Base-by-base conservation (phyloP, 2,888 invertebrate species). In the Melipona beecheii region DNA sequence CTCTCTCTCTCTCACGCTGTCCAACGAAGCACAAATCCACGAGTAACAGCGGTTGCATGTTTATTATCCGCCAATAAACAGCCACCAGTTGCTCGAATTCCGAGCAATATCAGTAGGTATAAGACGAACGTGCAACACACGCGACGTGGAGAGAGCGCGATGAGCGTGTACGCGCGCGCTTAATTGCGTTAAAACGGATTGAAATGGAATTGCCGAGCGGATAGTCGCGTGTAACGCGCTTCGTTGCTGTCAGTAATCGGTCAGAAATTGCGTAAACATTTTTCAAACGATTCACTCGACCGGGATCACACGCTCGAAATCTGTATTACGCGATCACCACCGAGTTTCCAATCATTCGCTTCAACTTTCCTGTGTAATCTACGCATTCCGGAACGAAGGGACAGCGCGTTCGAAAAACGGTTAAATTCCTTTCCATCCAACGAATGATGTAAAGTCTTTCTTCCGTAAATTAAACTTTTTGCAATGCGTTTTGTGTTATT, bases 161-260 rank as follows among this genome's bases (percentile, higher is more conserved):
- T 85, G 87, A 74, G 74, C 83, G 43, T 21, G 50, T 27, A 81
- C 80, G 66, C 62, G 79, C 84, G 86, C 85, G 86, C 43, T 43
- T 91, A 91, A 91, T 91, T 83, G 85, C 80, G 73, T 87, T 90
- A 87, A 89, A 89, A n/a, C 86, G 85, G 87, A 90, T 88, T 83
- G 85, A 86, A 91, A 91, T 87, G 88, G 85, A 88, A 90, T 90
- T 87, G 83, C 79, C 52, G 78, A 85, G 85, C 31, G 24, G n/a
- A n/a, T 73, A 83, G 82, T 80, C 84, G 86, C 84, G 81, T 81
- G 89, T 70, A 56, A 65, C 81, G 84, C 80, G 85, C 82, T 81
- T 85, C 84, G 86, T 62, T 81, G 87, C 77, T 79, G 84, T 86
- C 74, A 85, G 86, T 85, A 88, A 89, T 87, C 90, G 75, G 58